Base-by-base conservation (phyloP, 1,140 invertebrate genomes). In the Zelostemma sp. region DNA sequence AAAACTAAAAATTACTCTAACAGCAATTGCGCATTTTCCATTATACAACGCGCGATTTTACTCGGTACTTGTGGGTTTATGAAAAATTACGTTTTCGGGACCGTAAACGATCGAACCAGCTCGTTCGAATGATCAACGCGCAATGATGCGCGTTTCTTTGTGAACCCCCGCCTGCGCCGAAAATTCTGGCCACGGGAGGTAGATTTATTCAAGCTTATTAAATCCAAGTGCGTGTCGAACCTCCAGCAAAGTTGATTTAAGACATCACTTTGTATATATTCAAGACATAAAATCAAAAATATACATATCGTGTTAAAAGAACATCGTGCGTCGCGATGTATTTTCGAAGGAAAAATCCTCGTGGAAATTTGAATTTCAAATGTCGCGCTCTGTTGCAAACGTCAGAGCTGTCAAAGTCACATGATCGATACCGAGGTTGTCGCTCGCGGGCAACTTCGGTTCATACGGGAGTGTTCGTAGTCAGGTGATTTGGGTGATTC, bases 81-180 rank as follows among this genome's bases (percentile, higher is more conserved):
- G 11, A n/a, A 35, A 35, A 35, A 35, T n/a, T 5, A 35, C n/a
- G 33, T 5, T 35, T 35, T 35, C 11, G 33, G 33, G 11, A 9
- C 11, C 11, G 3, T 1, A 35, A 35, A 35, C 33, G 2, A 35
- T n/a, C 33, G 33, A 35, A 35, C 33, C 33, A 35, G 11, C 33
- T 6, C 33, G 33, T 35, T 35, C 11, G 33, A 35, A 35, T 35
- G 33, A 35, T 35, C 33, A 2, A n/a, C 33, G 2, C n/a, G n/a
- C 33, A 35, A 35, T 35, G 33, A 35, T 35, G 33, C 33, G 33
- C 33, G 33, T 35, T 35, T 35, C 33, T 35, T 35, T 35, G 33
- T n/a, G n/a, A 11, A n/a, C 33, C 33, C 33, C 33, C n/a, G 2
- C 2, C 33, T 35, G 3, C 33, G 33, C 33, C 6, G 11, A 35